Evolutionary conservation across 2,797 vertebrate species (phyloP).

Genomic region (Stomatorhinus walkeri): DNA sequence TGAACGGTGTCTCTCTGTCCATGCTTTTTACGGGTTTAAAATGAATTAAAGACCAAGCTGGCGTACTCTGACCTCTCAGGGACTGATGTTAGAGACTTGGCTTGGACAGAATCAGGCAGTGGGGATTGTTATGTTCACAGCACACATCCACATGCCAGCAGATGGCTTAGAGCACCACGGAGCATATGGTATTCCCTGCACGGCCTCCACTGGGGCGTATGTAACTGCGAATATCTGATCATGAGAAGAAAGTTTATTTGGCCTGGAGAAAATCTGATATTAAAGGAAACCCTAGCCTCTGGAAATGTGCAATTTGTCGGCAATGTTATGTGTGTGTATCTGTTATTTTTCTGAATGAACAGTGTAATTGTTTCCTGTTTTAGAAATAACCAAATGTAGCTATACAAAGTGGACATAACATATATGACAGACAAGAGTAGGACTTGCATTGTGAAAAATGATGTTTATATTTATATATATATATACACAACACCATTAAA

Average conservation of each 20-base stretch:
- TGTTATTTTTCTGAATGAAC: background rate
- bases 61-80: background rate
- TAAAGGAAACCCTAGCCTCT: background rate
- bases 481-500: background rate
- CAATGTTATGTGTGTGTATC: background rate
- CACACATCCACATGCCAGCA: background rate
- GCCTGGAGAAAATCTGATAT: background rate
- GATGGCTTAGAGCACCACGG: background rate
- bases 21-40: background rate
- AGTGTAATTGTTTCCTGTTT: background rate
- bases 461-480: background rate
- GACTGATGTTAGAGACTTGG: background rate
- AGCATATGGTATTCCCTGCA: background rate
- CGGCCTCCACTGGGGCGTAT: background rate
- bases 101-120: background rate
- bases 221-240: background rate
- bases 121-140: background rate
- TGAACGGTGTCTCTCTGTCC: background rate
- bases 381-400: background rate
- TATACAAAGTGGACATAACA: background rate
- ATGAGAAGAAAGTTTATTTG: background rate
- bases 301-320: background rate
- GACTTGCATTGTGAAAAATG: background rate
- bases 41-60: background rate
- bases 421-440: background rate